These are phyloP conservation scores for Glandiceps talaboti DNA, from an alignment of 53 echinoderm and acorn worm genomes.

Conservation along the genomic window DNA sequence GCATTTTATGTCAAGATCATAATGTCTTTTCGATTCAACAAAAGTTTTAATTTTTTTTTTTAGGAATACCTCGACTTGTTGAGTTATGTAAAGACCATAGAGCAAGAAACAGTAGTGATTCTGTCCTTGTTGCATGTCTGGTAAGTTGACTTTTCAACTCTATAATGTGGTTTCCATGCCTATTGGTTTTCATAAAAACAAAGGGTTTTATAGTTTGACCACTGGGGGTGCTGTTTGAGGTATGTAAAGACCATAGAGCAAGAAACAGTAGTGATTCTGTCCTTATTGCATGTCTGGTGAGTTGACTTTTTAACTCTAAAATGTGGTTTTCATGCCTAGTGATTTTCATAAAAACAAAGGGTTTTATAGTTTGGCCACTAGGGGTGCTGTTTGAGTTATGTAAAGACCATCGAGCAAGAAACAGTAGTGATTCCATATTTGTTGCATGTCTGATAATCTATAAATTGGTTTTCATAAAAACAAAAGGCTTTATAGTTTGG, in stretches of 20 bases:
- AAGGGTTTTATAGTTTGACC: too few relatives aligned
- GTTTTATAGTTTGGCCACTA: too few relatives aligned
- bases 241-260: constrained; percentile 51
- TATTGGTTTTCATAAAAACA: too few relatives aligned
- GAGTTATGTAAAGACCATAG: constrained; percentile 50
- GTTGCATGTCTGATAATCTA: constrained; percentile 89
- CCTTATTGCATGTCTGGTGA: constrained; percentile 81
- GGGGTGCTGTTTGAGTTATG: constrained; percentile 64
- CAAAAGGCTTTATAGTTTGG: too few relatives aligned
- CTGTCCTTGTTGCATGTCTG: constrained; percentile 74
- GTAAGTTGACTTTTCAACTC: constrained; percentile 31
- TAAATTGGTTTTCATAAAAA: too few relatives aligned
- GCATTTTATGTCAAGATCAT: too few relatives aligned
- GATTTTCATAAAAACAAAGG: too few relatives aligned
- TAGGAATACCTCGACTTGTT: constrained; percentile 57
- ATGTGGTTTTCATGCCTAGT: too few relatives aligned
- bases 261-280: constrained; percentile 77
- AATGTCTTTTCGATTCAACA: too few relatives aligned
- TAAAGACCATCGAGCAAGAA: constrained; percentile 45
- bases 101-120: constrained; percentile 70
- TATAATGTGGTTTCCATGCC: too few relatives aligned
- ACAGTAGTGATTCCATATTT: constrained; percentile 67
- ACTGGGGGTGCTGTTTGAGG: too few relatives aligned
- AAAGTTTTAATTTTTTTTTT: too few relatives aligned
- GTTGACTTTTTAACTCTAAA: constrained; percentile 9